Conservation (phyloP, 2,888 invertebrate genomes). For the Elysia crispata region DNA sequence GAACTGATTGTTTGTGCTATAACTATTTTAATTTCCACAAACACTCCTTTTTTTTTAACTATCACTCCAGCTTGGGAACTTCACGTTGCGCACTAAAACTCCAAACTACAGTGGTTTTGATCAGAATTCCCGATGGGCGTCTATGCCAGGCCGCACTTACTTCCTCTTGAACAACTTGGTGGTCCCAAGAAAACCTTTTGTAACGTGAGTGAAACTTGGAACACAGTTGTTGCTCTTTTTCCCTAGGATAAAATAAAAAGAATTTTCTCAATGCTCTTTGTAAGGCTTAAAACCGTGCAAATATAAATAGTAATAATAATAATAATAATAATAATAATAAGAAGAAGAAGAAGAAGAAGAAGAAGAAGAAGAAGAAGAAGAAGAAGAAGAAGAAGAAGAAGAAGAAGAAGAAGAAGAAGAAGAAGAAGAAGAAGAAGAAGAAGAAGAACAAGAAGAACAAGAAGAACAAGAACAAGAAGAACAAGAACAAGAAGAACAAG, state of each 20-base stretch:
- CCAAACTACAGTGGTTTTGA: slow-evolving; percentile 20
- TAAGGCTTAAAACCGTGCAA: background rate
- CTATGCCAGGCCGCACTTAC: slow-evolving; percentile 6
- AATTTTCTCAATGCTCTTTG: background rate
- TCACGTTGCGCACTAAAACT: slow-evolving; percentile 6
- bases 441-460: too few species aligned
- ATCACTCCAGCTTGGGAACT: slow-evolving; percentile 7
- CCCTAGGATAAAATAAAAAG: too few species aligned
- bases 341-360: slow-evolving; percentile 59
- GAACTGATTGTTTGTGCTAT: too few species aligned
- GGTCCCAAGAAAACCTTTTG: background rate
- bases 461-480: too few species aligned
- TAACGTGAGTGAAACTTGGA: background rate
- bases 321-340: background rate
- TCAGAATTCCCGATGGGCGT: slow-evolving; percentile 33
- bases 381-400: slow-evolving; percentile 63
- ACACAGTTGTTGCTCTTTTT: too few species aligned
- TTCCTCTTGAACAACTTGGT: slow-evolving; percentile 26
- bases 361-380: slow-evolving; percentile 69
- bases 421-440: background rate
- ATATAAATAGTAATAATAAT: background rate
- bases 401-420: slow-evolving; percentile 55
- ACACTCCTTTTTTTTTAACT: too few species aligned
- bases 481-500: too few species aligned
- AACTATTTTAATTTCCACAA: too few species aligned